These are phyloP conservation scores for Lithobius niger DNA, from an alignment of 1,140 invertebrate species.

Conservation along the genomic window DNA sequence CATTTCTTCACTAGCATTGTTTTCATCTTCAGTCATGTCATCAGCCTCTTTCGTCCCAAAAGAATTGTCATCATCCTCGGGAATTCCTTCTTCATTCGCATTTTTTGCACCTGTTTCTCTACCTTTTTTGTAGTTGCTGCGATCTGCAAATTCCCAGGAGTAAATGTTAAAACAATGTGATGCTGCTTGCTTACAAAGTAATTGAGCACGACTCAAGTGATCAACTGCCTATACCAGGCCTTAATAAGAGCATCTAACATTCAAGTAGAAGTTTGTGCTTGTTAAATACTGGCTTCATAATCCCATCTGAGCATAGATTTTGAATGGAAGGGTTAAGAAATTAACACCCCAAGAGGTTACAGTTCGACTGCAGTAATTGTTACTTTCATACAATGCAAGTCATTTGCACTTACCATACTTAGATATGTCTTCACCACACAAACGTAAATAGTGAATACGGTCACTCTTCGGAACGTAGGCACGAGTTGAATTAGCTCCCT, in stretches of 20 bases:
- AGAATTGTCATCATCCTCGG: background rate
- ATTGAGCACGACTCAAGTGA: background rate
- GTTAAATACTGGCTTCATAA: too few species aligned
- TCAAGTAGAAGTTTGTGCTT: too few species aligned
- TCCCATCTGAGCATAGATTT: background rate
- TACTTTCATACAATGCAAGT: background rate
- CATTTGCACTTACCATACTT: conserved; percentile 47
- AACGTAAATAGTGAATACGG: conserved; percentile 65
- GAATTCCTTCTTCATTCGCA: background rate
- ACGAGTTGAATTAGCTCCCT: conserved; percentile 67
- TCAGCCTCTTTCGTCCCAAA: too few species aligned
- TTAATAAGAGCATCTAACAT: too few species aligned
- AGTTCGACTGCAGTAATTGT: background rate
- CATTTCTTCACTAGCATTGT: background rate
- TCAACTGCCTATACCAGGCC: background rate
- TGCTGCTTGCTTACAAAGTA: background rate
- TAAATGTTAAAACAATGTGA: background rate
- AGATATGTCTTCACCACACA: conserved; percentile 66
- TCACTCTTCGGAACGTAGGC: conserved; percentile 72
- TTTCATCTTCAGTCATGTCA: too few species aligned
- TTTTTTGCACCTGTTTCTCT: too few species aligned
- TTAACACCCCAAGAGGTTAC: too few species aligned
- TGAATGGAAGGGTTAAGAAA: background rate
- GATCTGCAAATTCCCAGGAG: background rate
- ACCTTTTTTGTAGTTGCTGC: background rate